Evolutionary conservation across 2,113 vertebrate species (phyloP).

Genomic region (Corydoras sp.): DNA sequence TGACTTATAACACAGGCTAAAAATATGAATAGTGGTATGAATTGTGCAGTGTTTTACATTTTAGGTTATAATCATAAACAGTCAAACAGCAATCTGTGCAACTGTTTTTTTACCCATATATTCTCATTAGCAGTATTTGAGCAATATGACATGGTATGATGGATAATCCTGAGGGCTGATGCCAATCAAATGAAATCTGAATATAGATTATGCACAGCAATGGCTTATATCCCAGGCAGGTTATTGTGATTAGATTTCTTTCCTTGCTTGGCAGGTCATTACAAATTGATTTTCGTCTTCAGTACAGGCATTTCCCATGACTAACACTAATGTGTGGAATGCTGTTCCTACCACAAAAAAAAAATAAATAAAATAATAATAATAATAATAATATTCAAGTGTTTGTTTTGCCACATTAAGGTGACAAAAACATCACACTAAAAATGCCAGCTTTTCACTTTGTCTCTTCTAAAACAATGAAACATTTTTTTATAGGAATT

Average conservation of each 20-base stretch:
- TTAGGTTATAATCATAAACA: neutral
- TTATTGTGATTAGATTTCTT: constrained; percentile 42
- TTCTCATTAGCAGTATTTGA: constrained; percentile 1
- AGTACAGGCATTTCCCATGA: constrained; percentile 31
- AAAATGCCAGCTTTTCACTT: no score
- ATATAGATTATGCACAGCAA: constrained; percentile 36
- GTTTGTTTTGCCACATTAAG: no score
- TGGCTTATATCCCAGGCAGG: constrained; percentile 29
- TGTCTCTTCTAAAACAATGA: no score
- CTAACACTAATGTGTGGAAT: constrained; percentile 42
- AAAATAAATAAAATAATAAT: no score
- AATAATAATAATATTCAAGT: constrained; percentile 39
- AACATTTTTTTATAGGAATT: no score
- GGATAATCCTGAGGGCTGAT: constrained; percentile 25
- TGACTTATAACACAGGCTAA: no score
- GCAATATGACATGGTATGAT: constrained; percentile 18
- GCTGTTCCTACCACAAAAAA: constrained; percentile 6
- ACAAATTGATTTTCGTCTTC: constrained; percentile 41
- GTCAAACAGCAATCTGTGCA: neutral
- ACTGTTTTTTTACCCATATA: neutral
- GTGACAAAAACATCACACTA: no score
- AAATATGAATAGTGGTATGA: no score
- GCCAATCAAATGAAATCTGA: constrained; percentile 41
- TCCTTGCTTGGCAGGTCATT: constrained; percentile 39
- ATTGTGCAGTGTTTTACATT: neutral